A percentile compares a stretch with the other conserved stretches of the same genome.
These are phyloP conservation scores for Catharus fuscescens DNA, from an alignment of 2,113 vertebrate genomes.

Conservation along the genomic window DNA sequence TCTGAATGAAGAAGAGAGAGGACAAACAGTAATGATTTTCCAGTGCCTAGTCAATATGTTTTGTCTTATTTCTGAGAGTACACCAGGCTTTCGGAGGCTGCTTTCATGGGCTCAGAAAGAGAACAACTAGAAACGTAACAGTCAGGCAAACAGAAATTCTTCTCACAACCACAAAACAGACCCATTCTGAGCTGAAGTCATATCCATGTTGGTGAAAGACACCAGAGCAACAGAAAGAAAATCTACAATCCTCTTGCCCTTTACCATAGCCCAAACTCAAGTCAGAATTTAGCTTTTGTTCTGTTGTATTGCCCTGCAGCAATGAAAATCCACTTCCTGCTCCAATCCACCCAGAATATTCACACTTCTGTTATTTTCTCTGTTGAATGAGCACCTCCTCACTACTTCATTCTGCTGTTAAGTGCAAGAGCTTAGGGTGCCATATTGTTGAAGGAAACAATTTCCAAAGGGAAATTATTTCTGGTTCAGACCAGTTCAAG, in stretches of 20 bases:
- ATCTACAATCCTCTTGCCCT: not conserved
- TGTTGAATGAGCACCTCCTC: not conserved
- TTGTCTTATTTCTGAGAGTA: not conserved
- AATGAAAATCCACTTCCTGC: not conserved
- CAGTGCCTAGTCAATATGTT: not conserved
- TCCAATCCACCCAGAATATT: not conserved
- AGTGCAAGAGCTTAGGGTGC: not conserved
- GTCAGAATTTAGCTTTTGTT: not conserved
- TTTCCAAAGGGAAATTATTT: not conserved
- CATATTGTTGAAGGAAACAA: not conserved
- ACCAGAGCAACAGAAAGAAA: not conserved
- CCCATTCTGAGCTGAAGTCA: not conserved
- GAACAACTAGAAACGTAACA: not conserved
- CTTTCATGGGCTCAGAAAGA: not conserved
- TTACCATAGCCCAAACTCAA: not conserved
- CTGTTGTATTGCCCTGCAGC: not conserved
- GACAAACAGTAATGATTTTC: not conserved
- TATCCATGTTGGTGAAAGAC: not conserved
- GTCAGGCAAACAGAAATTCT: not conserved
- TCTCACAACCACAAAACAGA: not conserved
- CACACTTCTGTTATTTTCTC: not conserved
- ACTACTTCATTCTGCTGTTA: not conserved
- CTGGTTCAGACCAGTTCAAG: not conserved
- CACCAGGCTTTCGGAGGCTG: not conserved
- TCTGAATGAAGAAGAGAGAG: not conserved